Evolutionary conservation across 2,113 vertebrate species (phyloP), one percentile per base, ranked within the genome.

Genomic region (Terrapene triunguis): DNA sequence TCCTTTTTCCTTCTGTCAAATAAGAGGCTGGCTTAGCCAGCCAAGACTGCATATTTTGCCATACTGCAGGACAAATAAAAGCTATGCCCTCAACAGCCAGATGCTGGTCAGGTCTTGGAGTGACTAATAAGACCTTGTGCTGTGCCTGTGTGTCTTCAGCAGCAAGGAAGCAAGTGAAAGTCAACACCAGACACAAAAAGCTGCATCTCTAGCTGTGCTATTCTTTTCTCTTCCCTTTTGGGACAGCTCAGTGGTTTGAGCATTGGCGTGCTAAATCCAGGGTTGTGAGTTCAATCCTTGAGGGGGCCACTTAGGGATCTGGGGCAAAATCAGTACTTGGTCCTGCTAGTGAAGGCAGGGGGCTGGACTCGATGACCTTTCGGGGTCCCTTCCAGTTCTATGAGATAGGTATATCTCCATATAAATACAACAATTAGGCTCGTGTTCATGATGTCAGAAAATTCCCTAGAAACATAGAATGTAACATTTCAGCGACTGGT

Each of bases 401-500:
- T 44, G 44, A 44, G 44, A 44, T 44, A 44, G 44, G 44, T 44
- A 44, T 44, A 44, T 44, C 44, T 44, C 44, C 44, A 44, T 44
- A 44, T 44, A 44, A 44, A 44, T 44, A 44, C 44, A 44, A 51
- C 80, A 42, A 42, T 11, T 2, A 57, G 3, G 38, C 22, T 81
- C 4, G 3, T 35, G 35, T 19, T 0, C 0, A 2, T 0, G 1
- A 25, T 48, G 14, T 25, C 29, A 44, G 2, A 3, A 65, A 91
- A 47, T 62, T 79, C 54, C 54, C 51, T 44, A 89, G 27, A 57
- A 42, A 91, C 29, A 81, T 3, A 78, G 35, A 25, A 32, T 38
- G 85, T 22, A 89, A 74, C 29, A 72, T 74, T 89, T 88, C 81
- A 84, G 47, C 50, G 69, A 88, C 8, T 51, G 51, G 89, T 59